These are phyloP conservation scores for Melierax canorus DNA, from an alignment of 2,113 vertebrate species.

Conservation along the genomic window DNA sequence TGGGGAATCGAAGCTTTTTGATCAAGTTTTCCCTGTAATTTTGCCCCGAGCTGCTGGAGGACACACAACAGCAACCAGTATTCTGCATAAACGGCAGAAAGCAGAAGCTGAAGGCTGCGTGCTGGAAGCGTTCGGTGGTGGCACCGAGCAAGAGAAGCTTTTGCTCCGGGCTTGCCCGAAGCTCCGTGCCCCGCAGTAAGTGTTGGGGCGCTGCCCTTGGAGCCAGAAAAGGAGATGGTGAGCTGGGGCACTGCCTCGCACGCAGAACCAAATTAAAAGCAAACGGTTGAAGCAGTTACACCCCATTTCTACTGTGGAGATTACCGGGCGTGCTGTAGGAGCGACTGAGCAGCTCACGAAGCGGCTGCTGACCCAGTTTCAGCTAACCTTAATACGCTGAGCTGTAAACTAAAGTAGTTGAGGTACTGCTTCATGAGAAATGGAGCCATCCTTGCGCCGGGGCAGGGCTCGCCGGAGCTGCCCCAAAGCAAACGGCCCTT, in stretches of 20 bases:
- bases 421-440: background rate
- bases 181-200: background rate
- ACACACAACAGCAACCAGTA: background rate
- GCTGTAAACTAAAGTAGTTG: constrained; percentile 1
- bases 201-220: background rate
- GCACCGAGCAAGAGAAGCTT: background rate
- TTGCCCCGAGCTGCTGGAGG: background rate
- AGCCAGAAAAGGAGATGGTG: background rate
- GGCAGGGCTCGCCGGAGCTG: background rate
- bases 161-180: background rate
- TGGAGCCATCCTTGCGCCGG: background rate
- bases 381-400: constrained; percentile 7
- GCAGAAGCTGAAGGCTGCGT: background rate
- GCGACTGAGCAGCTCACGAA: constrained; percentile 26
- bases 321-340: background rate
- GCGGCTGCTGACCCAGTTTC: constrained; percentile 60
- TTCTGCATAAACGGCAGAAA: background rate
- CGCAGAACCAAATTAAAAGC: background rate
- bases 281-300: background rate
- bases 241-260: background rate
- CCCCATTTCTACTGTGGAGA: background rate
- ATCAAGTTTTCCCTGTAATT: background rate
- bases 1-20: background rate
- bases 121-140: background rate
- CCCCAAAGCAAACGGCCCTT: background rate